phyloP scores from a whole-genome alignment of 2,888 invertebrate species.

The Aphodius granarius region DNA sequence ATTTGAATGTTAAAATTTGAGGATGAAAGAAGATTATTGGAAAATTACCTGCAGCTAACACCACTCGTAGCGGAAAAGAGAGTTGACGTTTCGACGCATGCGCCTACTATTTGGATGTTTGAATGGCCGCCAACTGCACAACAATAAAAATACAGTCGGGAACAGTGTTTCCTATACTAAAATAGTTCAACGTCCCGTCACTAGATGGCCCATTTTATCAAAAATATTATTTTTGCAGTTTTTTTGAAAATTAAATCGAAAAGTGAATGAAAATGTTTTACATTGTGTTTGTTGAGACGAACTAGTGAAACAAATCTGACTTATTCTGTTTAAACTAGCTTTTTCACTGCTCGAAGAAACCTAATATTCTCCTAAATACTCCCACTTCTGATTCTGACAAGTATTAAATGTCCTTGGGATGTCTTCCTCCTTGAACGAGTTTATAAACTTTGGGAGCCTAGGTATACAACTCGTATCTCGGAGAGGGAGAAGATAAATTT shows the following conservation, averaged over 20 bases:
- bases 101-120: slow-evolving; percentile 22
- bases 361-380: not conserved
- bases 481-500: not conserved
- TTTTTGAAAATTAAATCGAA: too few species aligned
- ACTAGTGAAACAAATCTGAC: too few species aligned
- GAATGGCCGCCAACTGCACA: not conserved
- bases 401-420: not conserved
- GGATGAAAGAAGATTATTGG: slow-evolving; percentile 42
- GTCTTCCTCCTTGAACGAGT: not conserved
- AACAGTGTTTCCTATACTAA: too few species aligned
- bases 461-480: not conserved
- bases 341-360: too few species aligned
- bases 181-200: too few species aligned
- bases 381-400: not conserved
- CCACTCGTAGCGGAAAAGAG: slow-evolving; percentile 41
- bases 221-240: too few species aligned
- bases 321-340: too few species aligned
- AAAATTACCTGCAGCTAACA: slow-evolving; percentile 45
- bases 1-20: slow-evolving; percentile 5
- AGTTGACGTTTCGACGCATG: slow-evolving; percentile 25
- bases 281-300: too few species aligned
- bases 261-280: too few species aligned
- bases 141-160: not conserved
- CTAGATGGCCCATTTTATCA: too few species aligned
- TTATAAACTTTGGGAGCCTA: not conserved